Base-by-base conservation (phyloP, 2,888 invertebrate genomes). In the Zygaena filipendulae region DNA sequence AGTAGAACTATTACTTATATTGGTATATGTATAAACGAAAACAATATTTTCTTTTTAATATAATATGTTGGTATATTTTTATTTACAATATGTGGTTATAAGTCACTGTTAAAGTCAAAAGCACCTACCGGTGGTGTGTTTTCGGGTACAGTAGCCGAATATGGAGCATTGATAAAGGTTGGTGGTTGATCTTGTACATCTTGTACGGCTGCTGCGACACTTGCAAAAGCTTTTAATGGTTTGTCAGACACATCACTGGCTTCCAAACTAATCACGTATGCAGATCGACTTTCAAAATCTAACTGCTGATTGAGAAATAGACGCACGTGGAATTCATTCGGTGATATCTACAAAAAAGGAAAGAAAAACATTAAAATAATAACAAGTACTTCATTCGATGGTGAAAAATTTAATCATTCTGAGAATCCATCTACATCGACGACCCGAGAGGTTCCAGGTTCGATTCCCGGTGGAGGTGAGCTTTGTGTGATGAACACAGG, bases 161-260 rank as follows among this genome's bases (percentile, higher is more conserved):
- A 93, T 0, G 92, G 92, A 1, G 90, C 87, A 52, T 90, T 90
- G 1, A 87, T 57, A 49, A 94, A 92, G n/a, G 84, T 70, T 0
- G 93, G 93, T 4, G 90, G 88, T 46, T 91, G 91, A 60, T 94
- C 92, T 54, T 88, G 94, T 0, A 91, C 86, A 52, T 94, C 94
- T 33, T 85, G 69, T 4, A 94, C 83, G 21, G 88, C 85, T 0
- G 89, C 87, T 0, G 90, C 85, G 7, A 94, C 83, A 22, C 88
- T 88, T 0, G 92, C 90, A 9, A 84, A 68, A 0, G 90, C 86
- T 18, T 82, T 82, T 3, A 90, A 59, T 1, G 87, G 82, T 43
- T 82, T 82, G 23, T 83, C 84, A 1, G 87, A 84, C 5, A 81
- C 71, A 45, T 91, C 91, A 2, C 71, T 68, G 0, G 91, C 91